phyloP scores from a whole-genome alignment of 2,797 vertebrate genomes.

The Pseudochaenichthys georgianus region DNA sequence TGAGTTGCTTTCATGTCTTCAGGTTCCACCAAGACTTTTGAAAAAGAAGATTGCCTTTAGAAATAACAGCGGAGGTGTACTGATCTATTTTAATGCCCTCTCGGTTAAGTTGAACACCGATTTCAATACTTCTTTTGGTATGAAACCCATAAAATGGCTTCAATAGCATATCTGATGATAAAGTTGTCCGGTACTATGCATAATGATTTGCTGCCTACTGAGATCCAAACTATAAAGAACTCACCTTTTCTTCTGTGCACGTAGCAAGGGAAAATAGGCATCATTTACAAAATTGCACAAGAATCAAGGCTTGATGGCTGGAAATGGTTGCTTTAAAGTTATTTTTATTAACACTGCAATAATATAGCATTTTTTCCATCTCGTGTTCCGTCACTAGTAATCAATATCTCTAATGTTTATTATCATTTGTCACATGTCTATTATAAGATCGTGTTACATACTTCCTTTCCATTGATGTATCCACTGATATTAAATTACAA shows the following conservation, averaged over 20 bases:
- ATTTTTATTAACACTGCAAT: neutral
- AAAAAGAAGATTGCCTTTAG: constrained; percentile 41
- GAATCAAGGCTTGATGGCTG: constrained; percentile 12
- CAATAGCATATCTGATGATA: constrained; percentile 49
- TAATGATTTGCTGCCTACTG: constrained; percentile 13
- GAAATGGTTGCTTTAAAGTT: neutral
- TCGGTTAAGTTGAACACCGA: constrained; percentile 45
- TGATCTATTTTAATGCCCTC: constrained; percentile 50
- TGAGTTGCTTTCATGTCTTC: constrained; percentile 62
- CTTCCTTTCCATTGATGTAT: neutral
- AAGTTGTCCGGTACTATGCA: constrained; percentile 6
- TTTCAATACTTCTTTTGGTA: constrained; percentile 46
- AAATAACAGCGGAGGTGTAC: constrained; percentile 50
- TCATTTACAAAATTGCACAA: constrained; percentile 23
- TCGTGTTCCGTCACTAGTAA: neutral
- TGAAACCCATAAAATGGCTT: constrained; percentile 56
- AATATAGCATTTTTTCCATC: neutral
- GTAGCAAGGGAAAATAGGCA: constrained; percentile 7
- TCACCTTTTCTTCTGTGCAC: constrained; percentile 24
- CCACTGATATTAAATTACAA: neutral
- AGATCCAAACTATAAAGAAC: constrained; percentile 29
- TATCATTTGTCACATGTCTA: neutral
- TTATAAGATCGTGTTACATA: neutral
- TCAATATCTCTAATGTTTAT: neutral
- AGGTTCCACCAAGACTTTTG: constrained; percentile 55